Evolutionary conservation across 2,113 vertebrate species (phyloP).

Genomic region (Tichodroma muraria): DNA sequence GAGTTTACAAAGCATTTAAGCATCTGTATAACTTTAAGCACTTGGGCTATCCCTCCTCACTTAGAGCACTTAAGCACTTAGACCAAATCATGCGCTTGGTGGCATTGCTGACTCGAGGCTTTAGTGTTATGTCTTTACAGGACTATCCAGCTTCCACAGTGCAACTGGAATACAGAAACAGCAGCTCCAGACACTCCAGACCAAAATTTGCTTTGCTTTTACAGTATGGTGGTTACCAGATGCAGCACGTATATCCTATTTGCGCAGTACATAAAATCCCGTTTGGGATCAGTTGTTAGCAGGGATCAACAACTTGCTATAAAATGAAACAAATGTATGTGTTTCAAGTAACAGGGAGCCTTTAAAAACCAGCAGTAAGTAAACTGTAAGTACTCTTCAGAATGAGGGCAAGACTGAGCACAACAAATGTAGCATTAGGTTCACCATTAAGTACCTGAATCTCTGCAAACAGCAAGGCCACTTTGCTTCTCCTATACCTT

Average conservation of each 20-base stretch:
- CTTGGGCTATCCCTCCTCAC: neutral
- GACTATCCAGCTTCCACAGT: neutral
- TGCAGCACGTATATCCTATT: neutral
- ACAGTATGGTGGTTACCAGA: neutral
- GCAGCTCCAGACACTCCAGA: neutral
- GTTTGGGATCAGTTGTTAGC: neutral
- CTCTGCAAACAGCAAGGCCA: neutral
- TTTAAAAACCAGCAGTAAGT: neutral
- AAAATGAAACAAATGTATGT: neutral
- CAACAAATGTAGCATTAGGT: neutral
- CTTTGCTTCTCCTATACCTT: neutral
- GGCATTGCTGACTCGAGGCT: neutral
- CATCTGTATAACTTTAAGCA: neutral
- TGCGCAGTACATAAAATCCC: neutral
- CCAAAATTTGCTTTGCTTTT: neutral
- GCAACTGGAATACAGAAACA: neutral
- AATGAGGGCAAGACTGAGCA: neutral
- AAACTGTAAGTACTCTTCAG: neutral
- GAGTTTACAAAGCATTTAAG: conserved; percentile 35
- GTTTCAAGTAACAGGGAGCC: neutral
- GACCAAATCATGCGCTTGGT: conserved; percentile 1
- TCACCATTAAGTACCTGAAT: neutral
- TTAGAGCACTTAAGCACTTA: conserved; percentile 36
- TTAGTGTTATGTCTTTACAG: neutral
- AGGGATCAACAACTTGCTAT: neutral